phyloP scores from a whole-genome alignment of 2,888 invertebrate genomes.

The Muschampia plurimacula region DNA sequence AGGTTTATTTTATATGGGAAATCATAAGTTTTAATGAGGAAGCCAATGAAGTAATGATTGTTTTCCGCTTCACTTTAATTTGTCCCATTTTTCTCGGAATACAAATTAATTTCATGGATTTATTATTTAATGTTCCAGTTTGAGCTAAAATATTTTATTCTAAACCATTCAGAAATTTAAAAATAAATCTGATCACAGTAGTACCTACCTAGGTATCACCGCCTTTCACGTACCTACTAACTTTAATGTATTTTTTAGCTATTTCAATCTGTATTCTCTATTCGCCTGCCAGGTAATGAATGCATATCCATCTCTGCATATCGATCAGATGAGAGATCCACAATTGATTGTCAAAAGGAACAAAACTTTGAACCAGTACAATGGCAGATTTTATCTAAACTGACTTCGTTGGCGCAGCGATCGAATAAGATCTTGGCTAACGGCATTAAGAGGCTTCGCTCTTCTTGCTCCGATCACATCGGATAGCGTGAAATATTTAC shows the following conservation, averaged over 20 bases:
- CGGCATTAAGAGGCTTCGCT: constrained; percentile 22
- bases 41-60: no score
- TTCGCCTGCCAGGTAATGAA: constrained; percentile 14
- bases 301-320: constrained; percentile 32
- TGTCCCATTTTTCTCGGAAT: no score
- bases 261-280: constrained; percentile 12
- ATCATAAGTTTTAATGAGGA: not conserved
- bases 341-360: constrained; percentile 20
- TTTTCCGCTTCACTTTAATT: no score
- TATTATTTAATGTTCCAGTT: no score
- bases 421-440: constrained; percentile 17
- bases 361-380: constrained; percentile 16
- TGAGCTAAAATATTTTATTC: no score
- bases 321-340: constrained; percentile 5
- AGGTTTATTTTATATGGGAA: not conserved
- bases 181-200: no score
- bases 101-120: no score
- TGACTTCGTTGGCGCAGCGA: constrained; percentile 24
- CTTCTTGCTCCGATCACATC: constrained; percentile 8
- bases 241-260: constrained; percentile 16
- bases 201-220: not conserved
- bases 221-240: not conserved
- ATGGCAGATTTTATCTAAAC: constrained; percentile 34
- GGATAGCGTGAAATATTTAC: constrained; percentile 29
- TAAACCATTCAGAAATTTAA: no score